Base-by-base conservation (phyloP, 2,888 invertebrate species). In the Stenoptilia bipunctidactyla region DNA sequence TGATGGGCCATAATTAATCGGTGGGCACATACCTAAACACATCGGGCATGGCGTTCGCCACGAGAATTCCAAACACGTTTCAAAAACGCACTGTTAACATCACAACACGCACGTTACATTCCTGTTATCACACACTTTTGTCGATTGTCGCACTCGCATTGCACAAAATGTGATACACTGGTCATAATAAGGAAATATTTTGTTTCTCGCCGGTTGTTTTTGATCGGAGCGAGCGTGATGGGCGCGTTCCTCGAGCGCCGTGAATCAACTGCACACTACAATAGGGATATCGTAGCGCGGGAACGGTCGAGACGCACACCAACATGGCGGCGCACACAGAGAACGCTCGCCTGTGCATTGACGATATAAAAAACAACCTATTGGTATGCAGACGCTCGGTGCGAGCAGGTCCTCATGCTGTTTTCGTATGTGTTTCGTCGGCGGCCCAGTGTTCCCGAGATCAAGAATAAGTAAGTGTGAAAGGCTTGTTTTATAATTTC, bases 381-480 rank as follows among this genome's bases (percentile, higher is more conserved):
- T 83, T 79, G 83, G 83, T 83, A 83, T 83, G 83, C 82, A 82
- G 83, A 82, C 83, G 79, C 79, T 82, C 70, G 76, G 77, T 80
- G 76, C 70, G 75, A 76, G 79, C 80, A 82, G 82, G 80, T 82
- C 82, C 80, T 74, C 71, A 74, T 79, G 80, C 80, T 79, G 80
- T 82, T 82, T 83, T 83, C 80, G 83, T 83, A 79, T 82, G 76
- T 75, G 76, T 82, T 83, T 83, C 80, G 83, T 83, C 80, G 80
- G 76, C 76, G 76, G 76, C 72, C 57, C 72, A 57, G 79, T 67
- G 80, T 76, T 71, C 61, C 68, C 66, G 65, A 62, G 56, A 61
- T 58, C 48, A 20, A 5, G 20, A 20, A 20, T 20, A 3, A 8
- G 20, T 20, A 20, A 20, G 8, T n/a, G n/a, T n/a, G n/a, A n/a